Evolutionary conservation across 2,888 invertebrate genomes (phyloP).

Genomic region (Nineta flava): DNA sequence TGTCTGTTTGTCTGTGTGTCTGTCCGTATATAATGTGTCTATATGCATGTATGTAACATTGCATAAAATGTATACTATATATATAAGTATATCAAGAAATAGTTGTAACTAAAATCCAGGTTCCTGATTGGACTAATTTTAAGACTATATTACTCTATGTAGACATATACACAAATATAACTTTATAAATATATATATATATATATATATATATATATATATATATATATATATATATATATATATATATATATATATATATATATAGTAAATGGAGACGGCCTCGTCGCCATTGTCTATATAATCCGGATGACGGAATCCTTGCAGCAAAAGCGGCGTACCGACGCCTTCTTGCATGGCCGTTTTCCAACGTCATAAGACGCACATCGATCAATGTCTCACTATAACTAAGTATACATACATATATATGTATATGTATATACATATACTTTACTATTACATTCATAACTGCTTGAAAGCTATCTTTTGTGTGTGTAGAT

Average conservation of each 20-base stretch:
- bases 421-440: background rate
- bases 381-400: slow-evolving; percentile 5
- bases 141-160: background rate
- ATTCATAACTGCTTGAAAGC: too few relatives aligned
- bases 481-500: too few relatives aligned
- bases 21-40: too few relatives aligned
- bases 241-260: background rate
- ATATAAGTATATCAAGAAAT: background rate
- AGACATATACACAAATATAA: background rate
- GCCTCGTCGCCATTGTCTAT: slow-evolving; percentile 3
- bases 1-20: too few relatives aligned
- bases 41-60: too few relatives aligned
- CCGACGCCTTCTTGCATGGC: slow-evolving; percentile 1
- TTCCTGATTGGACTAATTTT: slow-evolving; percentile 1
- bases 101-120: background rate
- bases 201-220: background rate
- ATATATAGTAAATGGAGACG: background rate
- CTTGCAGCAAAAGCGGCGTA: slow-evolving; percentile 1
- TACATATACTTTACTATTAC: background rate
- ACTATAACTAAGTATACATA: background rate
- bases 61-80: background rate
- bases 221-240: too few relatives aligned
- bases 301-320: slow-evolving; percentile 5
- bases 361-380: slow-evolving; percentile 3
- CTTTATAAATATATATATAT: background rate